These are phyloP conservation scores for Parauchenoglanis ngamensis DNA, from an alignment of 2,797 vertebrate species.

Conservation along the genomic window DNA sequence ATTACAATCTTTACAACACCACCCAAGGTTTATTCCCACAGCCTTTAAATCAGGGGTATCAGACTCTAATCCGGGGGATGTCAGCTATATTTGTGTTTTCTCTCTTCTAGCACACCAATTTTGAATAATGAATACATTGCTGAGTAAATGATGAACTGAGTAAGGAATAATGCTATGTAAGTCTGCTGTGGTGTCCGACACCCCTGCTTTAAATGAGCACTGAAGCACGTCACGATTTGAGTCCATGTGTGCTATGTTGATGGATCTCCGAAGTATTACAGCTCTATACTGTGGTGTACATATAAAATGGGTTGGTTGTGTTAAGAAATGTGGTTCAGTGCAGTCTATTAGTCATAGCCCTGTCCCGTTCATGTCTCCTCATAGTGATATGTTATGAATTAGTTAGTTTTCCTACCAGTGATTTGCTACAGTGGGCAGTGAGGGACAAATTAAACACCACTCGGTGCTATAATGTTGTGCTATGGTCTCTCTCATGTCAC, in stretches of 20 bases:
- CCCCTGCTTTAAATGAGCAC: slow-evolving; percentile 31
- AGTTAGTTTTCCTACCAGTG: slow-evolving; percentile 19
- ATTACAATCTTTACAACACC: slow-evolving; percentile 73
- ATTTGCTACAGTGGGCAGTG: slow-evolving; percentile 36
- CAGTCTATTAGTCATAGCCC: slow-evolving; percentile 28
- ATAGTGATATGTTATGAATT: slow-evolving; percentile 42
- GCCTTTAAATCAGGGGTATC: slow-evolving; percentile 1
- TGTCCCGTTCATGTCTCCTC: slow-evolving; percentile 18
- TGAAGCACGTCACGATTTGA: slow-evolving; percentile 10
- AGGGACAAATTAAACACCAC: not conserved
- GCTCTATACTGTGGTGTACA: slow-evolving; percentile 20
- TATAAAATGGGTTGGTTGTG: slow-evolving; percentile 30
- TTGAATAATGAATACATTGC: not conserved
- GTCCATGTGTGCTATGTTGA: slow-evolving; percentile 15
- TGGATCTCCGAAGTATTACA: slow-evolving; percentile 16
- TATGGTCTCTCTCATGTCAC: slow-evolving; percentile 21
- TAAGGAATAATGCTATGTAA: not conserved
- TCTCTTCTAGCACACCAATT: not conserved
- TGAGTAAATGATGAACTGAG: not conserved
- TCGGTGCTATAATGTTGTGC: slow-evolving; percentile 30
- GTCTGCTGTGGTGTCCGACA: not conserved
- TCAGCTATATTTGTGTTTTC: not conserved
- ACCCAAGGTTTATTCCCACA: slow-evolving; percentile 3
- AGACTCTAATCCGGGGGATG: not conserved
- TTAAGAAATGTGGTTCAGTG: slow-evolving; percentile 37